phyloP scores from a whole-genome alignment of 1,140 invertebrate genomes.

The Trichogramma pretiosum region DNA sequence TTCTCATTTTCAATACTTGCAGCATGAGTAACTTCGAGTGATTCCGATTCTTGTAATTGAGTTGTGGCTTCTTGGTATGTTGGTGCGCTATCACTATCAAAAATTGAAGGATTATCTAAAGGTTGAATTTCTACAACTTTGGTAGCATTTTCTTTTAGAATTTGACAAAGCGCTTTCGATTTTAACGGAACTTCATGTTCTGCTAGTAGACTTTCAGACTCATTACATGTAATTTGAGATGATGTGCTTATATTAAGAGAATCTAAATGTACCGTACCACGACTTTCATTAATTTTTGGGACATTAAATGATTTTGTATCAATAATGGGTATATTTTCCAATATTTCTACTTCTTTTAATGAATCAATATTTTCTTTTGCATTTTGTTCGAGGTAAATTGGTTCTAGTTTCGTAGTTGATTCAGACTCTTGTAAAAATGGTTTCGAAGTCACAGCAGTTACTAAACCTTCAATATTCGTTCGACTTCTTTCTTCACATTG shows the following conservation, averaged over 20 bases:
- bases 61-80: conserved; percentile 23
- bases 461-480: conserved; percentile 7
- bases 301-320: no score
- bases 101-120: conserved; percentile 14
- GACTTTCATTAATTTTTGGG: no score
- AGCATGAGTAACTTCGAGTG: conserved; percentile 22
- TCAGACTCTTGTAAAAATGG: conserved; percentile 12
- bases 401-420: no score
- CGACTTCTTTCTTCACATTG: conserved; percentile 2
- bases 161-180: conserved; percentile 7
- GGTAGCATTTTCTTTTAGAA: conserved; percentile 18
- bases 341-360: no score
- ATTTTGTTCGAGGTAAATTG: conserved; percentile 19
- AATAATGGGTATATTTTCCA: no score
- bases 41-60: conserved; percentile 21
- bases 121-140: conserved; percentile 25
- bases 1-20: conserved; percentile 24
- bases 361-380: conserved; percentile 28
- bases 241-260: conserved; percentile 20
- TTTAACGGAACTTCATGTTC: conserved; percentile 17
- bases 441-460: conserved; percentile 6
- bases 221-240: conserved; percentile 22
- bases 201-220: conserved; percentile 16
- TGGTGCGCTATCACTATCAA: conserved; percentile 17
- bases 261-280: conserved; percentile 24